phyloP scores from a whole-genome alignment of 2,888 invertebrate genomes.

The Agonum fuliginosum region DNA sequence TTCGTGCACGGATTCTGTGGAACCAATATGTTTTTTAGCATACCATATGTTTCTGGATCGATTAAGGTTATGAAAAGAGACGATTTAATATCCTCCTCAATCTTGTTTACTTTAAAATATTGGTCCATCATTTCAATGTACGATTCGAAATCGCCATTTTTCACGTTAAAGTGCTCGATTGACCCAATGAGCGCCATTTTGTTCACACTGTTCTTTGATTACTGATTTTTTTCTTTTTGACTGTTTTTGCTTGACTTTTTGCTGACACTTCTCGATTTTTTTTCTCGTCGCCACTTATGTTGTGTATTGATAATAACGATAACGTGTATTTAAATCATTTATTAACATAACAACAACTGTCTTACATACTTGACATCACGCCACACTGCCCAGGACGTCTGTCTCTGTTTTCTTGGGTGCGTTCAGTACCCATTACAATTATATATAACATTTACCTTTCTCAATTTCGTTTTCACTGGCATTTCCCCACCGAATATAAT shows the following conservation, averaged over 20 bases:
- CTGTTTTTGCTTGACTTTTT: background rate
- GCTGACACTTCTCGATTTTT: background rate
- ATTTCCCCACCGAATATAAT: too few relatives aligned
- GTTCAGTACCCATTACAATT: too few relatives aligned
- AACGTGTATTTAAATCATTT: too few relatives aligned
- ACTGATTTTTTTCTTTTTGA: background rate
- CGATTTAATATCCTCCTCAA: background rate
- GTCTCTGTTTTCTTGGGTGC: too few relatives aligned
- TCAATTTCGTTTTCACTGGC: too few relatives aligned
- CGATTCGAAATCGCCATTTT: background rate
- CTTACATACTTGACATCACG: too few relatives aligned
- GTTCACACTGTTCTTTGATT: too few relatives aligned
- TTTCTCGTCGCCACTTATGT: constrained; percentile 1
- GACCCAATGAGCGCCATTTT: constrained; percentile 2
- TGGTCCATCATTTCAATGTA: background rate
- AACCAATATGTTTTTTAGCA: background rate
- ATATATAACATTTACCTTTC: too few relatives aligned
- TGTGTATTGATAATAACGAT: too few relatives aligned
- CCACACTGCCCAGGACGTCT: too few relatives aligned
- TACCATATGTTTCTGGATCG: background rate
- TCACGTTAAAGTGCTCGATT: background rate
- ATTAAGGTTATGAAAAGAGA: constrained; percentile 6
- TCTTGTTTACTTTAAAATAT: background rate
- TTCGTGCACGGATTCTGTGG: background rate
- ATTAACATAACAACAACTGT: too few relatives aligned